Conservation (phyloP, 2,797 vertebrate species). For the Poeciliopsis infans region DNA sequence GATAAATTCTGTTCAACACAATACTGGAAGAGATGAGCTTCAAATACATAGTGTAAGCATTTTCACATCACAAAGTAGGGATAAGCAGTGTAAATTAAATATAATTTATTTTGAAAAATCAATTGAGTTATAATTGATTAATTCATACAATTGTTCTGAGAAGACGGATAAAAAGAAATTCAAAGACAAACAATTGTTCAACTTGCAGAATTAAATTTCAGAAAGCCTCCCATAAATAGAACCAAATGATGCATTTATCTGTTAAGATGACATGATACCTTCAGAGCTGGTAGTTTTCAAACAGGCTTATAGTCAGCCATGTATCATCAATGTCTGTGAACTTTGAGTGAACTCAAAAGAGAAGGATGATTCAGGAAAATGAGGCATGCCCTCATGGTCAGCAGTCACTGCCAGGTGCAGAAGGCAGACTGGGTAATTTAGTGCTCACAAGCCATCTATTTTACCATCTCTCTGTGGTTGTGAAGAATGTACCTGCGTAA, state of each 20-base stretch:
- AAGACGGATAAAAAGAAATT: neutral
- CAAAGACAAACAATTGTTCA: neutral
- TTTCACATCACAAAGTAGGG: neutral
- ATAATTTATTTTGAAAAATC: neutral
- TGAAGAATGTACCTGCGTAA: neutral
- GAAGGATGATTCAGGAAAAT: slow-evolving; percentile 4
- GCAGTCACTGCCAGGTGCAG: slow-evolving; percentile 3
- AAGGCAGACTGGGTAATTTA: slow-evolving; percentile 1
- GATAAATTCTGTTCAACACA: neutral
- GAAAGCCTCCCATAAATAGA: neutral
- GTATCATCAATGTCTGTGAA: slow-evolving; percentile 1
- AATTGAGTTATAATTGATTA: neutral
- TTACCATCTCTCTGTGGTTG: neutral
- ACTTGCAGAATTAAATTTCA: neutral
- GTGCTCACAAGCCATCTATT: neutral
- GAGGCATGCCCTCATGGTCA: slow-evolving; percentile 8
- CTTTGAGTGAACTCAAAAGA: slow-evolving; percentile 3
- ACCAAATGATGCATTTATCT: neutral
- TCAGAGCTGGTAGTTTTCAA: neutral
- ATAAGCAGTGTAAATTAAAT: neutral
- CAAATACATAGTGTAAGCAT: neutral
- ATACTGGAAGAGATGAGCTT: neutral
- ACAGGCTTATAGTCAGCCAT: neutral
- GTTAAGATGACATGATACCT: neutral
- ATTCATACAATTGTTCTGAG: neutral